A percentile compares a stretch with the other conserved stretches of the same genome.
Evolutionary conservation across 2,797 vertebrate genomes (phyloP).

Genomic region (Eulemur albifrons): DNA sequence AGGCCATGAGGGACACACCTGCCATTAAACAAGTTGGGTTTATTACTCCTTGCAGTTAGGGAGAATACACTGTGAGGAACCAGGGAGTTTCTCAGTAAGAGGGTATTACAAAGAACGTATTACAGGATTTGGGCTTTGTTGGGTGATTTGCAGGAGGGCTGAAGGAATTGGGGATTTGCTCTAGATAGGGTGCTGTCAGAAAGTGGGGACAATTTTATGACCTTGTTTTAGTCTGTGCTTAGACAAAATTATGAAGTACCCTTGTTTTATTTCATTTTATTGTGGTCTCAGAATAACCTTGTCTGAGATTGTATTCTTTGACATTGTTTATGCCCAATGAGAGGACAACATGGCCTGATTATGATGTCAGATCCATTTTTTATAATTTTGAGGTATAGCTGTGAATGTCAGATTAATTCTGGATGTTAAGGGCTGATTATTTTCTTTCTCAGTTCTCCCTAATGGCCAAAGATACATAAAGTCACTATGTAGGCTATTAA

Average conservation of each 20-base stretch:
- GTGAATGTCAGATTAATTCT: background rate
- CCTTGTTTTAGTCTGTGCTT: background rate
- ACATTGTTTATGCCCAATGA: background rate
- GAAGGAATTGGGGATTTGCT: background rate
- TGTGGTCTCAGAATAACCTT: slow-evolving; percentile 26
- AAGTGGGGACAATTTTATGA: slow-evolving; percentile 19
- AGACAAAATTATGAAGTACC: slow-evolving; percentile 19
- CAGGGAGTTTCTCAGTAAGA: background rate
- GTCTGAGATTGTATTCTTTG: slow-evolving; percentile 9
- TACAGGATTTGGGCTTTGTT: background rate
- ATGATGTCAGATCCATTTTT: background rate
- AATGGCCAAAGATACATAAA: background rate
- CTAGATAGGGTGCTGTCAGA: background rate
- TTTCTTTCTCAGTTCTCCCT: background rate
- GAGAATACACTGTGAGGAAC: background rate
- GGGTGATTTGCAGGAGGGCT: background rate
- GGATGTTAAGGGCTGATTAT: background rate
- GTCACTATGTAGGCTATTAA: background rate
- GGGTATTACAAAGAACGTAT: background rate
- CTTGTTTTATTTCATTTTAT: slow-evolving; percentile 24
- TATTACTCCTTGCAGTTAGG: background rate
- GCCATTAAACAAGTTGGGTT: background rate
- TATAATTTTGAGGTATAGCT: background rate
- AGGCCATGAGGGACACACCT: background rate
- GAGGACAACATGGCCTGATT: background rate